Percentiles rank a stretch among this genome's conserved stretches.
Evolutionary conservation across 1,140 invertebrate species (phyloP).

Genomic region (Drepana arcuata): DNA sequence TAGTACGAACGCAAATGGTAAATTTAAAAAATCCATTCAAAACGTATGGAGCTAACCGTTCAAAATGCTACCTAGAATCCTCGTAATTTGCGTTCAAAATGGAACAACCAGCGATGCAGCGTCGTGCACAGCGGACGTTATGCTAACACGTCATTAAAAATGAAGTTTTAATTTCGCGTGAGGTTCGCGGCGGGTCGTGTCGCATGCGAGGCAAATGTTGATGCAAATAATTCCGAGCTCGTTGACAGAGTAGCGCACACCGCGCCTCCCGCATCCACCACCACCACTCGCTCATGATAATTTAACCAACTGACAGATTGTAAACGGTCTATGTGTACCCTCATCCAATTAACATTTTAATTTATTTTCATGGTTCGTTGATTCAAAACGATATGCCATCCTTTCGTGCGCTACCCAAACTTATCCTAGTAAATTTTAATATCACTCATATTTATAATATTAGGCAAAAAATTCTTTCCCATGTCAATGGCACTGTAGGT

Average conservation of each 20-base stretch:
- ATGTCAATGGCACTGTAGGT: too few relatives aligned
- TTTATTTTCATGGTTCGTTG: too few relatives aligned
- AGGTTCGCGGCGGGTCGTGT: constrained; percentile 24
- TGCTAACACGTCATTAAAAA: constrained; percentile 60
- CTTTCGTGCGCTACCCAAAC: too few relatives aligned
- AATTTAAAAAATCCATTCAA: too few relatives aligned
- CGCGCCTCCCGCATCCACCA: constrained; percentile 2
- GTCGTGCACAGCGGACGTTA: constrained; percentile 26
- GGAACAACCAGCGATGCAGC: constrained; percentile 6
- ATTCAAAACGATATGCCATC: too few relatives aligned
- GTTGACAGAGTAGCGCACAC: constrained; percentile 11
- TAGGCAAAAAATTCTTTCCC: too few relatives aligned
- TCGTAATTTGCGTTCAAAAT: constrained; percentile 14
- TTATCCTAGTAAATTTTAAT: too few relatives aligned
- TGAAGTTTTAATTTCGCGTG: constrained; percentile 53
- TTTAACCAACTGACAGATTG: constrained; percentile 14
- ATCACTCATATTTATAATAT: too few relatives aligned
- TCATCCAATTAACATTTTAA: too few relatives aligned
- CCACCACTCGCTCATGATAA: constrained; percentile 16
- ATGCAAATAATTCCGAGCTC: constrained; percentile 44
- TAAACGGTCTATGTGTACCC: not conserved
- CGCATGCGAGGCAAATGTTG: constrained; percentile 29
- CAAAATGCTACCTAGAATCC: constrained; percentile 22
- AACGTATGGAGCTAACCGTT: too few relatives aligned
- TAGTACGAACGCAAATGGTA: too few relatives aligned